phyloP scores from a whole-genome alignment of 2,797 vertebrate genomes.

The Centropyge bicolor region DNA sequence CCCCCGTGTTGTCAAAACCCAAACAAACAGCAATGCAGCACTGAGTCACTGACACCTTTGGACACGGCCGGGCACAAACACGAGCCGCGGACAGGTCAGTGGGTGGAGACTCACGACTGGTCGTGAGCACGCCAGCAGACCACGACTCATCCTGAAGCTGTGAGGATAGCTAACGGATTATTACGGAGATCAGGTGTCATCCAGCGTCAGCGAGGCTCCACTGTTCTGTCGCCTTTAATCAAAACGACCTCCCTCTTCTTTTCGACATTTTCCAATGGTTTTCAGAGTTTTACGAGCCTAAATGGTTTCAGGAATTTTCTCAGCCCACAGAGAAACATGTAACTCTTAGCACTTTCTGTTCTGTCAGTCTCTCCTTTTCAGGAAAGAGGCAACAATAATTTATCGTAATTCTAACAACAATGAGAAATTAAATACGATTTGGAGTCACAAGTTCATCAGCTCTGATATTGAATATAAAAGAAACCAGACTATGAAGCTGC shows the following conservation, averaged over 20 bases:
- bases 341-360: constrained; percentile 19
- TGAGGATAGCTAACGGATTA: constrained; percentile 3
- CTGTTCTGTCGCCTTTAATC: constrained; percentile 22
- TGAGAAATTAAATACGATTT: neutral
- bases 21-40: constrained; percentile 64
- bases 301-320: constrained; percentile 38
- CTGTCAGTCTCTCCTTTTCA: neutral
- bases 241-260: constrained; percentile 2
- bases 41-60: constrained; percentile 46
- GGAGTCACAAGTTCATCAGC: neutral
- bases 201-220: neutral
- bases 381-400: neutral
- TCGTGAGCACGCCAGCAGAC: constrained; percentile 48
- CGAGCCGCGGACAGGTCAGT: constrained; percentile 16
- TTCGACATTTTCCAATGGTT: constrained; percentile 14
- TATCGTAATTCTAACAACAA: neutral
- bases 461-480: neutral
- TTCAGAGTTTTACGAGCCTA: constrained; percentile 25
- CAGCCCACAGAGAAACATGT: constrained; percentile 15
- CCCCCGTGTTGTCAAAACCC: constrained; percentile 56
- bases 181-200: constrained; percentile 23
- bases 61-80: constrained; percentile 36
- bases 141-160: neutral
- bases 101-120: constrained; percentile 25
- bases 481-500: neutral